These are phyloP conservation scores for Takifugu rubripes DNA, from an alignment of 2,797 vertebrate species.

Conservation along the genomic window DNA sequence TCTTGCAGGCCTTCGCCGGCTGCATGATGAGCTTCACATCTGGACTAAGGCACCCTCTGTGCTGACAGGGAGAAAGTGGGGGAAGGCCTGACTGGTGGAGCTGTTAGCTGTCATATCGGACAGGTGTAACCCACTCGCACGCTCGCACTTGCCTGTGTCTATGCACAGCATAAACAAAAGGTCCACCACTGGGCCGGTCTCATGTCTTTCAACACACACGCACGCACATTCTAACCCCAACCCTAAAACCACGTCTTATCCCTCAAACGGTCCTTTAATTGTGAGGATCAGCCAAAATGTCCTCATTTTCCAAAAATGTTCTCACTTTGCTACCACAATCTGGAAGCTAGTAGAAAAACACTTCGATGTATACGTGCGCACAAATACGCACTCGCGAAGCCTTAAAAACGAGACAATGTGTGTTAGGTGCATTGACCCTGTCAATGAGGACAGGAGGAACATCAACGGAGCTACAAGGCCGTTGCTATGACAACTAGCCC, in stretches of 20 bases:
- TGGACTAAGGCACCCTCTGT: constrained; percentile 70
- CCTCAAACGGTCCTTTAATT: too few relatives aligned
- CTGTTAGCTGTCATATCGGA: constrained; percentile 43
- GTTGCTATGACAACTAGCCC: constrained; percentile 77
- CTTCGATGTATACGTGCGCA: constrained; percentile 14
- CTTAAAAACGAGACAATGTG: constrained; percentile 56
- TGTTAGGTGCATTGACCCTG: constrained; percentile 73
- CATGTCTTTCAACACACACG: constrained; percentile 11
- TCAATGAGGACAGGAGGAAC: constrained; percentile 76
- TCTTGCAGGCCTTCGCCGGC: constrained; percentile 63
- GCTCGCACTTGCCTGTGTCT: constrained; percentile 41
- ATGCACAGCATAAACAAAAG: constrained; percentile 67
- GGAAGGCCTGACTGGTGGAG: constrained; percentile 74
- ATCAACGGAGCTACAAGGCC: constrained; percentile 75
- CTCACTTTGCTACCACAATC: too few relatives aligned
- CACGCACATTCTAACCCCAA: constrained; percentile 3
- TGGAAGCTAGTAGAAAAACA: constrained; percentile 14
- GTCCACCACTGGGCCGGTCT: constrained; percentile 22
- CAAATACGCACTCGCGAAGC: constrained; percentile 30
- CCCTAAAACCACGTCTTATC: too few relatives aligned
- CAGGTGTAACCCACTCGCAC: constrained; percentile 15
- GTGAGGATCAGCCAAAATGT: too few relatives aligned
- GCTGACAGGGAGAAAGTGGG: constrained; percentile 73
- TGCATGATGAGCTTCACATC: constrained; percentile 79
- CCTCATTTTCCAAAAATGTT: too few relatives aligned